Conservation (phyloP, 2,888 invertebrate species). For the Acleris sparsana region DNA sequence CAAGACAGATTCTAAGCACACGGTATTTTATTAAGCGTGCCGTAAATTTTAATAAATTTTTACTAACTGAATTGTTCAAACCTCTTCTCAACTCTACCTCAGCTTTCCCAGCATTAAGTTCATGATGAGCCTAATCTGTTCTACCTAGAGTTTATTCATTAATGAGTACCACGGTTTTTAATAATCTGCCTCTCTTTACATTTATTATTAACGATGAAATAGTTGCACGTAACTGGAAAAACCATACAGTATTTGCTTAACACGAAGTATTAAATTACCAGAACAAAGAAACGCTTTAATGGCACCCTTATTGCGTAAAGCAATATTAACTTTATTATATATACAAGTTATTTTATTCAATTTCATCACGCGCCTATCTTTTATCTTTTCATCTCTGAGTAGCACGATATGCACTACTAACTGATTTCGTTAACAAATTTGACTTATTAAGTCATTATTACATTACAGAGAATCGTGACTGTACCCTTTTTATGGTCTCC, state of each 20-base stretch:
- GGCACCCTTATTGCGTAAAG: constrained; percentile 19
- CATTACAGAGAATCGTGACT: not conserved
- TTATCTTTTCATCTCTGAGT: constrained; percentile 17
- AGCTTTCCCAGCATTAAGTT: too few relatives aligned
- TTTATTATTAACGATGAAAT: too few relatives aligned
- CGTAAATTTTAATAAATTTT: too few relatives aligned
- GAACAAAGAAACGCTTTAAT: constrained; percentile 22
- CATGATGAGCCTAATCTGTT: too few relatives aligned
- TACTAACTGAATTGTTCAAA: too few relatives aligned
- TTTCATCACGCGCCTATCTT: constrained; percentile 21
- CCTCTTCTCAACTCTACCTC: too few relatives aligned
- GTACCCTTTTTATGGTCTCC: not conserved
- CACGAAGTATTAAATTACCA: constrained; percentile 7
- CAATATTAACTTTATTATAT: constrained; percentile 5
- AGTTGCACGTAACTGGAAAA: constrained; percentile 7
- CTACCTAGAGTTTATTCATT: too few relatives aligned
- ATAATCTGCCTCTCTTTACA: too few relatives aligned
- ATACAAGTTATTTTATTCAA: constrained; percentile 28
- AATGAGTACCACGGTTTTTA: too few relatives aligned
- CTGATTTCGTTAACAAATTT: constrained; percentile 7
- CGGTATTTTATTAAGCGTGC: too few relatives aligned
- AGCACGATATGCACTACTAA: constrained; percentile 22
- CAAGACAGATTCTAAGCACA: not conserved
- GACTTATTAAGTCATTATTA: constrained; percentile 2
- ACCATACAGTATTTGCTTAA: not conserved